Evolutionary conservation across 2,888 invertebrate species (phyloP), one percentile per base, ranked within the genome.

Genomic region (Arenicola marina): DNA sequence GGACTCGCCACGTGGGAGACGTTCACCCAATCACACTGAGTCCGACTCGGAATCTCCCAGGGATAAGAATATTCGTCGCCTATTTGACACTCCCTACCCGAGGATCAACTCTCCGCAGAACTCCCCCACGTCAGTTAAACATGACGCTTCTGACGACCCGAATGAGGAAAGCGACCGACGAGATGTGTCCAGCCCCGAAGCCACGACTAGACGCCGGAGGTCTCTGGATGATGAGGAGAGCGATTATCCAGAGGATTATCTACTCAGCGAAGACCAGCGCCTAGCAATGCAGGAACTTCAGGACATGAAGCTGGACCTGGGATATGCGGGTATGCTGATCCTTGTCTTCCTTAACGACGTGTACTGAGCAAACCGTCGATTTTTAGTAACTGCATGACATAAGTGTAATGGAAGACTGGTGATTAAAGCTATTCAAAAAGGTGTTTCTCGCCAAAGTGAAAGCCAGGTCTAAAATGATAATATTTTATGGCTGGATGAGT

Each of bases 231-330:
- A 48, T 48, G 48, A 11, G 24, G 48, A 24, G 7, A 24, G 26
- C 26, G 7, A 24, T 24, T 11, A 24, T 24, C n/a, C 15, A 21
- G 48, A 48, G 26, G 26, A 11, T 21, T 11, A 21, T 48, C 11
- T 15, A 53, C 66, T 78, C 51, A 78, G 76, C 15, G 79, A 77
- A 26, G 79, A 80, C 61, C 79, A 80, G 62, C 69, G 69, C 58
- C 62, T 76, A 26, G 80, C 80, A 7, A 72, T 77, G 67, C 66
- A 70, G 63, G 79, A 80, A 62, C 67, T 80, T 51, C 75, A 77
- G 48, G 66, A 72, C 55, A 71, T 77, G 59, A 76, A 74, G 62
- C 65, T 73, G 32, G 77, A 77, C 55, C 63, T 75, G 53, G 68
- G 62, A 34, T 71, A 72, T 44, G 69, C 74, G 62, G 77, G 75